Conservation (phyloP, 2,113 vertebrate species). For the Percopsis transmontana region DNA sequence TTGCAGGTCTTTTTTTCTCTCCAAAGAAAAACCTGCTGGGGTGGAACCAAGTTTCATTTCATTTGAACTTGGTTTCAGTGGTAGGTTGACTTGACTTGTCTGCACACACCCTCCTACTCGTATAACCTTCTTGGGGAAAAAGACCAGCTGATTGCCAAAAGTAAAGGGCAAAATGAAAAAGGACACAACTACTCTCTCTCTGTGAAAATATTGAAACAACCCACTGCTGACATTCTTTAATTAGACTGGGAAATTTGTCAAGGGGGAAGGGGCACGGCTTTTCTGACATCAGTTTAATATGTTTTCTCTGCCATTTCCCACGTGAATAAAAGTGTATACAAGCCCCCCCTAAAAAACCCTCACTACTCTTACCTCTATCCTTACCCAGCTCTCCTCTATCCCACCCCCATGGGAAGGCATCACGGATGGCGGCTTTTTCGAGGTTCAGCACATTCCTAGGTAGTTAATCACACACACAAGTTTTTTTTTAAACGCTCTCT, state of each 20-base stretch:
- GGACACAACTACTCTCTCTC: constrained; percentile 2
- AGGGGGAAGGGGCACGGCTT: constrained; percentile 29
- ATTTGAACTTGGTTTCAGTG: too few relatives aligned
- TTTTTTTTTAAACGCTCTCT: neutral
- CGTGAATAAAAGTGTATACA: constrained; percentile 44
- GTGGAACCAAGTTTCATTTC: too few relatives aligned
- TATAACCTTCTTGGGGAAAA: constrained; percentile 10
- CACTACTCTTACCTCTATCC: too few relatives aligned
- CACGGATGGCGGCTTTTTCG: constrained; percentile 41
- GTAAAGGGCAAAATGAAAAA: constrained; percentile 20
- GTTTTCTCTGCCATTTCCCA: constrained; percentile 66
- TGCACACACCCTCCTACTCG: neutral
- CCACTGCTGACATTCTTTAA: constrained; percentile 38
- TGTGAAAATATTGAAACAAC: constrained; percentile 52
- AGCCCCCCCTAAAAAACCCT: neutral
- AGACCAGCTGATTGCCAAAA: constrained; percentile 50
- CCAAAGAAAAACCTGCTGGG: too few relatives aligned
- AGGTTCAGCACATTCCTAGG: constrained; percentile 66
- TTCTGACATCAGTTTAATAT: constrained; percentile 58
- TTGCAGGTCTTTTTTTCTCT: too few relatives aligned
- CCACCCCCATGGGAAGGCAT: constrained; percentile 57
- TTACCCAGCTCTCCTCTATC: neutral
- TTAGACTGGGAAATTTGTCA: constrained; percentile 51
- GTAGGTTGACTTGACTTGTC: neutral
- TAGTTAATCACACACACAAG: neutral